Conservation (phyloP, 2,888 invertebrate genomes). For the Ornithoptera priamus region DNA sequence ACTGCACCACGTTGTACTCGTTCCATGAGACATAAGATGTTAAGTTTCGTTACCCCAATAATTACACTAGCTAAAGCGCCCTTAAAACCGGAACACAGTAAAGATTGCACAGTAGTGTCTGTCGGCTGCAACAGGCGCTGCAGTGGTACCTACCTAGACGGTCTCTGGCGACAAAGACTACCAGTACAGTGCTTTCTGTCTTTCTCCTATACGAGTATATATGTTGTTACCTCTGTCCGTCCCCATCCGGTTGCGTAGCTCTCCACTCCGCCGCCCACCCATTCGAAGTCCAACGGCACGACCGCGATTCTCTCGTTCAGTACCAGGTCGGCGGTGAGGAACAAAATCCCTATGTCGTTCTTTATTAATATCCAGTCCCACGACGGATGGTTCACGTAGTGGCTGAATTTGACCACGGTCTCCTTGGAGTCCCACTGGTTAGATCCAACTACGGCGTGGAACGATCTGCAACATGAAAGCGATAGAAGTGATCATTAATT, state of each 20-base stretch:
- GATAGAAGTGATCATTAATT: too few species aligned
- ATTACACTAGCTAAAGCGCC: too few species aligned
- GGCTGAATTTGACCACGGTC: constrained; percentile 34
- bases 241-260: constrained; percentile 51
- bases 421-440: constrained; percentile 40
- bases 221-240: background rate
- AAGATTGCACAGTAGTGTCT: too few species aligned
- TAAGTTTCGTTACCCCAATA: too few species aligned
- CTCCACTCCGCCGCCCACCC: constrained; percentile 32
- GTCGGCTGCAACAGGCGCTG: too few species aligned
- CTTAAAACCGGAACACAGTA: too few species aligned
- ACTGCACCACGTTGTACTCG: too few species aligned
- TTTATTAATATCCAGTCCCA: constrained; percentile 42
- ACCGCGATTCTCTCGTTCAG: constrained; percentile 31
- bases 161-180: too few species aligned
- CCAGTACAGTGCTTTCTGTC: too few species aligned
- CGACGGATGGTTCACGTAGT: constrained; percentile 39
- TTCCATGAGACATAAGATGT: too few species aligned
- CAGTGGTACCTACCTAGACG: too few species aligned
- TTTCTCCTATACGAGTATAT: too few species aligned
- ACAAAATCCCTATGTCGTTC: constrained; percentile 44
- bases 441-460: constrained; percentile 42
- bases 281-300: constrained; percentile 35
- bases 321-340: constrained; percentile 22
- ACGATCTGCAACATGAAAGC: constrained; percentile 31